These are phyloP conservation scores for Nasalis larvatus DNA, from an alignment of 2,113 vertebrate genomes.

Conservation along the genomic window DNA sequence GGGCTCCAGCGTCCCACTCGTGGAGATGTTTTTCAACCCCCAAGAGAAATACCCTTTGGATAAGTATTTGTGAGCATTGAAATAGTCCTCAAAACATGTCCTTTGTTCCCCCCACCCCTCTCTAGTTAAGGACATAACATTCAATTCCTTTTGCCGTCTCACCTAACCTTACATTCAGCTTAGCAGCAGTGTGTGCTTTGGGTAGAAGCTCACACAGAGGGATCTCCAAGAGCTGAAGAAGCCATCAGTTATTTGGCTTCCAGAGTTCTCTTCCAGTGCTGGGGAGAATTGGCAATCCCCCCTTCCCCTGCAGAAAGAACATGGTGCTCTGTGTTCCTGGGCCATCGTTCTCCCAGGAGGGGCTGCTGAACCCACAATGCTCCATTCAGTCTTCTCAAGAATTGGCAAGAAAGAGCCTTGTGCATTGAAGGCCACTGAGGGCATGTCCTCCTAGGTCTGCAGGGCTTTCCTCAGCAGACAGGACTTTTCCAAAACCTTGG, in stretches of 20 bases:
- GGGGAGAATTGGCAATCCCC: too few relatives aligned
- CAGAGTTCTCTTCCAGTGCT: rapidly evolving
- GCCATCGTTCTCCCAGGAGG: rapidly evolving
- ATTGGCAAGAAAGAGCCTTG: background rate
- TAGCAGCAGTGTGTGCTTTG: rapidly evolving
- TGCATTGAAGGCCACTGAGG: background rate
- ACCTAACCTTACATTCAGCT: background rate
- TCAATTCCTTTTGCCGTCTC: rapidly evolving
- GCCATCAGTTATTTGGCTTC: background rate
- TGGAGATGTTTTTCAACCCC: background rate
- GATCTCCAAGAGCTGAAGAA: rapidly evolving
- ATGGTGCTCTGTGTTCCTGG: rapidly evolving
- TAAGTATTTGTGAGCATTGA: background rate
- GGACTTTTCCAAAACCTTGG: background rate
- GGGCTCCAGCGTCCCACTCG: rapidly evolving
- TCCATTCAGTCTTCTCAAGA: background rate
- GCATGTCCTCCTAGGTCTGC: rapidly evolving
- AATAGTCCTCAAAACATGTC: background rate
- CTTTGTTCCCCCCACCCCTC: too few relatives aligned
- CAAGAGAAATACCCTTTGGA: background rate
- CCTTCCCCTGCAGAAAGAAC: background rate
- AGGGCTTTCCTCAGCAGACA: background rate
- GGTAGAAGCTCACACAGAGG: rapidly evolving
- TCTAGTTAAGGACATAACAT: background rate
- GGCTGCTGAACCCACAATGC: rapidly evolving